Base-by-base conservation (phyloP, 2,888 invertebrate species). In the Scaptomyza flava region DNA sequence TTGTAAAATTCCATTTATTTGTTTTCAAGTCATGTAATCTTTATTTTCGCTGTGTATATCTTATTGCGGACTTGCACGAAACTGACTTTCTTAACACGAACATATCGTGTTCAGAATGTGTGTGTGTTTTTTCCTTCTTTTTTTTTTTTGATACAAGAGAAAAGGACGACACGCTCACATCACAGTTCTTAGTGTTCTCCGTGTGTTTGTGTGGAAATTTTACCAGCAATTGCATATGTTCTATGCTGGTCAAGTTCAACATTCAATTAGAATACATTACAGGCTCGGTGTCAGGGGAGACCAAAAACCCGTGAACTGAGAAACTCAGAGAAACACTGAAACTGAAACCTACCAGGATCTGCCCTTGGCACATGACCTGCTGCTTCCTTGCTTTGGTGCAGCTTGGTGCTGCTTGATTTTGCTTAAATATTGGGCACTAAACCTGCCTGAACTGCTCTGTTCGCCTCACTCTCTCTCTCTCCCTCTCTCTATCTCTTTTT, bases 241-340 rank as follows among this genome's bases (percentile, higher is more conserved):
- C 38, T 48, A 42, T 46, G 42, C 64, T 82, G 82, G 82, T 85
- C 82, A 82, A 82, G 88, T 82, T 82, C 88, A 82, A 87, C 82
- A 87, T 85, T 82, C 88, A 82, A 82, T 82, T 87, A 87, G 82
- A 86, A 85, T 82, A 82, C 77, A 87, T 82, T 87, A 79, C 86
- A 79, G 82, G 76, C 81, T 85, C 82, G 59, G 82, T 85, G 88
- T 79, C 83, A 73, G 65, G 83, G 72, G 67, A 76, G 67, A 65
- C 60, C 51, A 51, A 42, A 45, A 51, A 41, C 36, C 70, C 48
- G 57, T 54, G 60, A 74, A 47, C 51, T 57, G 11, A 48, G 41
- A 41, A 41, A 14, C 14, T 8, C 48, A 20, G 8, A 31, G 30
- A 53, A 54, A 50, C 38, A 54, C n/a, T 14, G 36, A 65, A 64